Base-by-base conservation (phyloP, 2,797 vertebrate genomes). In the Cryptoblepharus egeriae region DNA sequence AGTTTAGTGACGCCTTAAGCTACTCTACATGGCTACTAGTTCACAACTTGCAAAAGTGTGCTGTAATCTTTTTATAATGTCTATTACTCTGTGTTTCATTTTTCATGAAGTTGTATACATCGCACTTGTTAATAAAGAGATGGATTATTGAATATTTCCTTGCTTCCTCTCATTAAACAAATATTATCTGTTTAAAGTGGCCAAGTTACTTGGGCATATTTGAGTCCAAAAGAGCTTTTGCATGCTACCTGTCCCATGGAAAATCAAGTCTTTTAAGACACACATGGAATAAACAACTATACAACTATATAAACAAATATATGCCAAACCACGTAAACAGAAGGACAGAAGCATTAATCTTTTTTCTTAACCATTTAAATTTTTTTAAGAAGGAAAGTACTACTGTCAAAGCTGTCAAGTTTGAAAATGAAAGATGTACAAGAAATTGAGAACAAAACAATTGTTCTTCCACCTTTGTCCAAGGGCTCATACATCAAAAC, bases 381-480 rank as follows among this genome's bases (percentile, higher is more conserved):
- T 64, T 90, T 4, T 77, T 77, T 57, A 77, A 78, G 60, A 10
- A 57, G 73, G n/a, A n/a, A n/a, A 39, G 28, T 2, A 67, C 2
- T 81, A 10, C 13, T 81, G 60, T 52, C 68, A 68, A 32, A 83
- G 55, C 24, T 79, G 20, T 57, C 69, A 3, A 0, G 24, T 67
- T 81, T 57, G 20, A 26, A 64, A 80, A 77, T 75, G 24, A 39
- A 87, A 74, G 61, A 83, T 79, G 55, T 49, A 85, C 39, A 74
- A 63, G 63, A 84, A 79, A 79, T 61, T 72, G 30, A 30, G 26
- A n/a, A 9, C 69, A 85, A 63, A 10, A 5, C 68, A 81, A 77
- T 79, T 60, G 68, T 52, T 79, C 30, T 55, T n/a, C 55, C 37
- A 72, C 77, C 49, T 55, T 67, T 77, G 32, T 9, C n/a, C 52